Evolutionary conservation across 2,888 invertebrate species (phyloP), one percentile per base, ranked within the genome.

Genomic region (Odontothrips loti): DNA sequence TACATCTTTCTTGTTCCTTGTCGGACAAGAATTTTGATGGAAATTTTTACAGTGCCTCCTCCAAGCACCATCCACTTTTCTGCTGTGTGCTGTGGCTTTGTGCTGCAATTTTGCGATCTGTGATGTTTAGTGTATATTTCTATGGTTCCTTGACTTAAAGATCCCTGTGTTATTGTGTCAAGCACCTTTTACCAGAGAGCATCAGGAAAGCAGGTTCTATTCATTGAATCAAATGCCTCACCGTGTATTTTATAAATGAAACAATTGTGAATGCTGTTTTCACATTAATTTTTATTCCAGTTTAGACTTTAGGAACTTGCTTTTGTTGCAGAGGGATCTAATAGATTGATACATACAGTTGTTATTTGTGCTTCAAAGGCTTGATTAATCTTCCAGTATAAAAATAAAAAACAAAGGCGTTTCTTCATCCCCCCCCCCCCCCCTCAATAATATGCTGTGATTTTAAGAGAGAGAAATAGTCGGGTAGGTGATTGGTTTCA

Each of bases 61-160:
- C 23, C 27, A 58, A 75, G 27, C 68, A 27, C 23, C 68, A 75
- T 75, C 23, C 12, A 20, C 58, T 58, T 58, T 58, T 58, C 58
- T 17, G 58, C n/a, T 58, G 17, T 58, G 58, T 58, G 58, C n/a
- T 58, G 58, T 58, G 58, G 58, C 58, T 20, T 43, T 43, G 34
- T 58, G n/a, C 58, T 58, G 58, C 58, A 58, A 58, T 75, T 75
- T 75, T 75, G 68, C 27, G 27, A 75, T 75, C 68, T 75, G 68
- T 75, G 68, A 75, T 75, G 68, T 75, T 75, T 75, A 75, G 68
- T 75, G 23, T 75, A 11, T 75, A 75, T 75, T 75, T 27, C 12
- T 75, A 75, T 75, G 68, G 68, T 75, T 75, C 68, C 68, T 75
- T 75, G 68, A 75, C 68, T 75, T 75, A 75, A 75, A 75, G 23